Percentiles rank a stretch among this genome's conserved stretches.
Evolutionary conservation across 2,888 invertebrate species (phyloP).

Genomic region (Meganola albula): DNA sequence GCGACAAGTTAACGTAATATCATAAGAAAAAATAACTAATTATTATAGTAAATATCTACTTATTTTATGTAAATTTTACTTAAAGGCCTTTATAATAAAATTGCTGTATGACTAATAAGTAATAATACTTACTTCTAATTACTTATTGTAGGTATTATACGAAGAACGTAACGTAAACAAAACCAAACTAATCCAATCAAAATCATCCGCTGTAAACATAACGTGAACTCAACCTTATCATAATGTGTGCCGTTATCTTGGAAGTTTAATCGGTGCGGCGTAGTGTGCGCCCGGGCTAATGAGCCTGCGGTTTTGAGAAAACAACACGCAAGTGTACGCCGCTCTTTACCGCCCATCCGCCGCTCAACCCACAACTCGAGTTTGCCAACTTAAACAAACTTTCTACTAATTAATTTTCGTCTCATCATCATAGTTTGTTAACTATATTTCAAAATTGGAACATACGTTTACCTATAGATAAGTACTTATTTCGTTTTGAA

Average conservation of each 20-base stretch:
- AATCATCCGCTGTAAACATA: slow-evolving; percentile 35
- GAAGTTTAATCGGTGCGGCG: slow-evolving; percentile 62
- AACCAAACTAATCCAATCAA: slow-evolving; percentile 51
- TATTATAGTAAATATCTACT: too few species aligned
- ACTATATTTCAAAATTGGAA: slow-evolving; percentile 19
- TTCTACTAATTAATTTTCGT: slow-evolving; percentile 54
- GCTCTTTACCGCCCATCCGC: slow-evolving; percentile 27
- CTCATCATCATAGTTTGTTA: slow-evolving; percentile 20
- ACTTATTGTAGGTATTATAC: too few species aligned
- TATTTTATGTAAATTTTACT: too few species aligned
- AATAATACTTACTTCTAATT: too few species aligned
- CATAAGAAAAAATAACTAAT: too few species aligned
- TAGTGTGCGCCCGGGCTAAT: slow-evolving; percentile 70
- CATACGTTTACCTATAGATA: too few species aligned
- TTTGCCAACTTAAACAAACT: slow-evolving; percentile 58
- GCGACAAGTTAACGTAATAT: too few species aligned
- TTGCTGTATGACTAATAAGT: too few species aligned
- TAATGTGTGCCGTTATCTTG: slow-evolving; percentile 57
- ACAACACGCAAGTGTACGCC: slow-evolving; percentile 56
- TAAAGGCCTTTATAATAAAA: too few species aligned
- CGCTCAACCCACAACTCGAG: slow-evolving; percentile 37
- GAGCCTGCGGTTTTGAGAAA: slow-evolving; percentile 70
- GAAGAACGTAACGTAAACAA: slow-evolving; percentile 35
- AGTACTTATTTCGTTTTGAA: too few species aligned
- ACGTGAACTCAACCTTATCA: slow-evolving; percentile 50